Percentiles rank a stretch among this genome's conserved stretches.
phyloP scores from a whole-genome alignment of 2,113 vertebrate species.

The Lonchura striata region DNA sequence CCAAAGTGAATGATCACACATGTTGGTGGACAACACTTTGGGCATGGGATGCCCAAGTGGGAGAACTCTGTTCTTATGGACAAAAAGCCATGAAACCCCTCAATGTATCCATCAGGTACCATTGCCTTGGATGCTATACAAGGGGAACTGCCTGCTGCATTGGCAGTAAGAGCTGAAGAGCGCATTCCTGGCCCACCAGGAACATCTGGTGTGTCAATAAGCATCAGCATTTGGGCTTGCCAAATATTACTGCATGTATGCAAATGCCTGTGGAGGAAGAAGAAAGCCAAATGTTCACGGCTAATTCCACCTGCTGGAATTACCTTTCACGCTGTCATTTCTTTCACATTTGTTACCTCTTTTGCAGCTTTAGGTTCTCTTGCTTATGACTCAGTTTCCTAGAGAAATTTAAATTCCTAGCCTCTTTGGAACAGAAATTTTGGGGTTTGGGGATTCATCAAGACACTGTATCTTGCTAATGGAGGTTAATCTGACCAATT shows the following conservation, averaged over 20 bases:
- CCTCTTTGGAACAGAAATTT: neutral
- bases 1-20: neutral
- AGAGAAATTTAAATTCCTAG: neutral
- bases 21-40: rapidly evolving
- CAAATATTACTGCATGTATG: neutral
- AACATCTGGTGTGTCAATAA: conserved; percentile 37
- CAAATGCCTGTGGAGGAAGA: neutral
- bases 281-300: neutral
- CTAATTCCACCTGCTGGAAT: conserved; percentile 22
- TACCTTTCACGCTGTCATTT: neutral
- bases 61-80: neutral
- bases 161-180: neutral
- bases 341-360: neutral
- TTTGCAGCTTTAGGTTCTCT: neutral
- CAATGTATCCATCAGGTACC: neutral
- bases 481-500: neutral
- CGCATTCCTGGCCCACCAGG: rapidly evolving
- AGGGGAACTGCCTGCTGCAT: neutral
- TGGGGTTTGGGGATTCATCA: neutral
- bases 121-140: neutral
- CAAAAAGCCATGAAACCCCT: neutral
- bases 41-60: neutral
- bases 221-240: neutral
- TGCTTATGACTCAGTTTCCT: neutral
- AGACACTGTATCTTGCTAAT: rapidly evolving